Conservation (phyloP, 1,140 invertebrate species). For the Anastrepha obliqua region DNA sequence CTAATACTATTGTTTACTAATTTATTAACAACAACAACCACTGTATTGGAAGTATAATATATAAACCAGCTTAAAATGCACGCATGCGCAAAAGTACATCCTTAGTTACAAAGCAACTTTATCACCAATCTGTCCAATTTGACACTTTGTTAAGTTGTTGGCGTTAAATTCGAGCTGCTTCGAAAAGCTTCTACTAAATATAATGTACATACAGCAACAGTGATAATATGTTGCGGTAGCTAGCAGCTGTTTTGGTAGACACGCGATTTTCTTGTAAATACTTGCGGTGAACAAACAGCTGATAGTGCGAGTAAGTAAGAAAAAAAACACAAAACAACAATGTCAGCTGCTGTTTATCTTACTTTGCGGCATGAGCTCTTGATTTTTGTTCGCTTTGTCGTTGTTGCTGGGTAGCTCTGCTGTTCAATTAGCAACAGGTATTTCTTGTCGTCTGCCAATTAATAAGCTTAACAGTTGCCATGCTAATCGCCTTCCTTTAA, state of each 20-base stretch:
- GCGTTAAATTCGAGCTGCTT: constrained; percentile 1
- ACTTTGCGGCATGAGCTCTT: constrained; percentile 37
- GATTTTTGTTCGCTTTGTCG: no score
- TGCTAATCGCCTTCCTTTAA: constrained; percentile 6
- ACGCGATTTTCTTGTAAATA: constrained; percentile 39
- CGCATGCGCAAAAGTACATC: background rate
- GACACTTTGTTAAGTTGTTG: constrained; percentile 25
- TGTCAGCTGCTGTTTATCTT: constrained; percentile 16
- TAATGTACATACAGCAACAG: background rate
- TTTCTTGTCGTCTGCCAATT: constrained; percentile 49
- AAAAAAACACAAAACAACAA: background rate
- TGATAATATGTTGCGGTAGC: constrained; percentile 30
- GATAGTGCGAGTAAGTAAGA: background rate
- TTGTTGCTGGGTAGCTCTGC: background rate
- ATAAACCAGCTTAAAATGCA: background rate
- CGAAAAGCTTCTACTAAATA: background rate
- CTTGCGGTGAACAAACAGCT: constrained; percentile 28
- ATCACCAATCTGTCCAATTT: constrained; percentile 32
- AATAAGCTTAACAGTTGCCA: constrained; percentile 20
- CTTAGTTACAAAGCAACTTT: background rate
- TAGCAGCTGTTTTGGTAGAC: constrained; percentile 26
- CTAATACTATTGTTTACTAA: no score
- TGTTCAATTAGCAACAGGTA: constrained; percentile 48
- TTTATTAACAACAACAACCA: no score
- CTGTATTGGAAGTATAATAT: no score